These are phyloP conservation scores for Anguilla japonica DNA, from an alignment of 2,113 vertebrate species.

Conservation along the genomic window DNA sequence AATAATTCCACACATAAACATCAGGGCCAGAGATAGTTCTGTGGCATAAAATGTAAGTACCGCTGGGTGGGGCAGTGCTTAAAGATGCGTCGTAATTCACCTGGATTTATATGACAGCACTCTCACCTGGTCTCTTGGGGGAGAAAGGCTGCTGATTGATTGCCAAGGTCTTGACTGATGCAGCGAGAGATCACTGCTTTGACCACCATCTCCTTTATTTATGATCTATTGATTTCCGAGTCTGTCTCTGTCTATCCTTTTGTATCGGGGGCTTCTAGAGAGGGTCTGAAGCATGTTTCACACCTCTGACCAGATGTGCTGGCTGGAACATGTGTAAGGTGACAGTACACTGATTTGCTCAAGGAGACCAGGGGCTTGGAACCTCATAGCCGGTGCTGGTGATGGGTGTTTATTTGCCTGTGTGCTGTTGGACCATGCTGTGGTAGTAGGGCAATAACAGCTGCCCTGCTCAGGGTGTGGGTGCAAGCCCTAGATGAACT, in stretches of 20 bases:
- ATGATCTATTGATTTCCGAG: conserved; percentile 29
- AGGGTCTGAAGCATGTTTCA: not conserved
- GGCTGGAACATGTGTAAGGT: not conserved
- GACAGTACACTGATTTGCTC: not conserved
- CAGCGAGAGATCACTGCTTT: conserved; percentile 35
- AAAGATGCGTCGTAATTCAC: conserved; percentile 19
- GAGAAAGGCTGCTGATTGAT: conserved; percentile 22
- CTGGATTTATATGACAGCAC: conserved; percentile 48
- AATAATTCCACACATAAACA: not conserved
- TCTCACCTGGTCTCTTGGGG: conserved; percentile 17
- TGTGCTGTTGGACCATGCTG: not conserved
- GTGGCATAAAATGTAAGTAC: not conserved
- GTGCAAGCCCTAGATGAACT: not conserved
- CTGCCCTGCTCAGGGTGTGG: not conserved
- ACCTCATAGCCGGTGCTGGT: not conserved
- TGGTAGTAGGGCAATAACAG: not conserved
- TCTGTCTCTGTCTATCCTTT: not conserved
- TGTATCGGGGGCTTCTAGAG: not conserved
- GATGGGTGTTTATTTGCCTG: not conserved
- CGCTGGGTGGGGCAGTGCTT: not conserved
- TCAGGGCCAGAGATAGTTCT: not conserved
- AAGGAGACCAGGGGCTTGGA: not conserved
- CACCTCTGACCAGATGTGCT: not conserved
- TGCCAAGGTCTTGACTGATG: conserved; percentile 27
- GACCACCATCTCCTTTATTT: conserved; percentile 30